Evolutionary conservation across 1,140 invertebrate species (phyloP).

Genomic region (Heliothis subflexa): DNA sequence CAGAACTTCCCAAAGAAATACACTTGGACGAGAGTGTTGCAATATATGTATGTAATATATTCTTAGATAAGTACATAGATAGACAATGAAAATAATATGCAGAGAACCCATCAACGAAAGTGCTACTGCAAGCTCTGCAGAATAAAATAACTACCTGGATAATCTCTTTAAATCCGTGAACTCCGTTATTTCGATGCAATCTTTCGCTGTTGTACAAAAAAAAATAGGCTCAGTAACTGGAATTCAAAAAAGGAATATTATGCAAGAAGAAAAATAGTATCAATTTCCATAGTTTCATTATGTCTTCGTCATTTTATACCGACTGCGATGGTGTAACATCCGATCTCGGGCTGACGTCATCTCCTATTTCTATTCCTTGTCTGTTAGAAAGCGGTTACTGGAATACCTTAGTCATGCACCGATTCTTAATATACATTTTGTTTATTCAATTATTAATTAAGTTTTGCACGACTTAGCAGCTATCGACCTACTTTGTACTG

Average conservation of each 20-base stretch:
- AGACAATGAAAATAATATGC: not conserved
- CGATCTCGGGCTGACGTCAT: conserved; percentile 18
- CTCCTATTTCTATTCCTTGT: conserved; percentile 40
- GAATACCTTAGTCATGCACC: conserved; percentile 45
- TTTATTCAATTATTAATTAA: conserved; percentile 45
- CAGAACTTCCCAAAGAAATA: conserved; percentile 8
- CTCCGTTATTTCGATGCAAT: not conserved
- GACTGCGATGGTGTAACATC: conserved; percentile 28
- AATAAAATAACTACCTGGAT: not conserved
- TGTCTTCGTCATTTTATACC: conserved; percentile 21
- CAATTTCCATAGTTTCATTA: conserved; percentile 33
- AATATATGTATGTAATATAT: conserved; percentile 35
- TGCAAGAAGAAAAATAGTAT: conserved; percentile 11
- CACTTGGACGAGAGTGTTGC: conserved; percentile 27
- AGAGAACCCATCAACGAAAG: conserved; percentile 13
- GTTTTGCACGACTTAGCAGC: conserved; percentile 37
- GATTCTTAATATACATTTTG: conserved; percentile 41
- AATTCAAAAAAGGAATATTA: conserved; percentile 24
- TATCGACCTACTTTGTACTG: conserved; percentile 23
- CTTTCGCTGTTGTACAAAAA: not conserved
- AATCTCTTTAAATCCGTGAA: not conserved
- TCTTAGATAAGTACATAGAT: not conserved
- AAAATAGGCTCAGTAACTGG: not conserved
- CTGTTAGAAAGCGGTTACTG: conserved; percentile 33
- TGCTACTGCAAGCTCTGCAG: not conserved